Base-by-base conservation (phyloP, 2,113 vertebrate species). In the Fukomys damarensis region DNA sequence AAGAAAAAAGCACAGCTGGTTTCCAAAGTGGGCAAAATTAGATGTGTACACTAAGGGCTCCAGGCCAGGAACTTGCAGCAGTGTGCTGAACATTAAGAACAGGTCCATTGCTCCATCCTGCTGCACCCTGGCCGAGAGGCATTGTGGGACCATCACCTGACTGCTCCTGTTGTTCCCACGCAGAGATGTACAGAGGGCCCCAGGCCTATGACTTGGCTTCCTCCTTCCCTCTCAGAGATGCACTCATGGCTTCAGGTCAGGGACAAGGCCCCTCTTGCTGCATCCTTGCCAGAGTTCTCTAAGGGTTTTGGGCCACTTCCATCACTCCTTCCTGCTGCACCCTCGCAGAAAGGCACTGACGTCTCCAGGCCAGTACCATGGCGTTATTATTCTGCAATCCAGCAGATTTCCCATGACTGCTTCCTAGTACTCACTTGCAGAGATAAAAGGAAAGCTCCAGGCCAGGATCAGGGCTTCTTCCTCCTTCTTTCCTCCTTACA, bases 21-120 rank as follows among this genome's bases (percentile, higher is more conserved):
- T 68, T 46, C 74, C 46, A 61, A 6, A n/a, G 38, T 7, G 38
- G 66, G 68, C 38, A 5, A 3, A 7, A 14, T 10, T 16, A 5
- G 4, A 20, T 1, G 2, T 4, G 49, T 5, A 19, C 26, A 11
- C 2, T 0, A 0, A 4, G 28, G 35, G 24, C 61, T 13, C 54
- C 6, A 59, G 38, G 24, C 38, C n/a, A 58, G n/a, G 46, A 11
- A 16, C 38, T 46, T 22, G 41, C 28, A 12, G 20, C 32, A 32
- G 10, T 7, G 30, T 30, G 7, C n/a, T 28, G n/a, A 6, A 8
- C 0, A 14, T 0, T 16, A 32, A 30, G 74, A 17, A 30, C 49
- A 35, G 76, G 1, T 0, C 56, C 56, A 7, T 8, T 7, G 24
- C 56, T 38, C 13, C 56, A 38, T 26, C 79, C 22, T 38, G 49